Base-by-base conservation (phyloP, 2,113 vertebrate species). In the Eulacestoma nigropectus region DNA sequence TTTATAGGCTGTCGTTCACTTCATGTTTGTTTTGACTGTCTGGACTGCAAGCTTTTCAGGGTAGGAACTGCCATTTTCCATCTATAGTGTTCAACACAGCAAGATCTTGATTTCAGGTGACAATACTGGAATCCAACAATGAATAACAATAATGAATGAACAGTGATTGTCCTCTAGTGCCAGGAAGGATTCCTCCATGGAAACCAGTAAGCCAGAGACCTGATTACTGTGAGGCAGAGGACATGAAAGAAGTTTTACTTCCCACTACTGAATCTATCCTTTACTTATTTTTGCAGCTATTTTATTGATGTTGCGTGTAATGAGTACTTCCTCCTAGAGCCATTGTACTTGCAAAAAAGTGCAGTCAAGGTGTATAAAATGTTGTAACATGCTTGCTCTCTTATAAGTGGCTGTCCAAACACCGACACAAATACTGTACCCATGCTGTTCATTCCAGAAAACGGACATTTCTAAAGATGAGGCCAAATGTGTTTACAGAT, bases 401-500 rank as follows among this genome's bases (percentile, higher is more conserved):
- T 76, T 88, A 59, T 60, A 53, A 60, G 80, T 84, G 69, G 44
- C n/a, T 73, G 44, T 81, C 85, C 67, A 70, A 88, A 77, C 35
- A 60, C 59, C 11, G 8, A 89, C 88, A 95, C 73, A 70, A 93
- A 81, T 90, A 88, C 70, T 95, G 73, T 84, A 78, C 57, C 88
- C 73, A 29, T 72, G 29, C 84, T 91, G 84, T 81, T 96, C 79
- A 56, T 81, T 91, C 95, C 82, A 93, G 78, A 96, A 95, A 93
- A 73, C 84, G 95, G 95, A 96, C 96, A 95, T 97, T 97, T 95
- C 89, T 95, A 59, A 93, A 89, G 92, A 95, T 88, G 89, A 94
- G 89, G 93, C 96, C 93, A 96, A 96, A 97, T 72, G 64, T 96
- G 89, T 97, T 95, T 97, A 95, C 93, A 91, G 95, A 95, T 91